These are phyloP conservation scores for Bombus waltoni DNA, from an alignment of 1,140 invertebrate species.

Conservation along the genomic window DNA sequence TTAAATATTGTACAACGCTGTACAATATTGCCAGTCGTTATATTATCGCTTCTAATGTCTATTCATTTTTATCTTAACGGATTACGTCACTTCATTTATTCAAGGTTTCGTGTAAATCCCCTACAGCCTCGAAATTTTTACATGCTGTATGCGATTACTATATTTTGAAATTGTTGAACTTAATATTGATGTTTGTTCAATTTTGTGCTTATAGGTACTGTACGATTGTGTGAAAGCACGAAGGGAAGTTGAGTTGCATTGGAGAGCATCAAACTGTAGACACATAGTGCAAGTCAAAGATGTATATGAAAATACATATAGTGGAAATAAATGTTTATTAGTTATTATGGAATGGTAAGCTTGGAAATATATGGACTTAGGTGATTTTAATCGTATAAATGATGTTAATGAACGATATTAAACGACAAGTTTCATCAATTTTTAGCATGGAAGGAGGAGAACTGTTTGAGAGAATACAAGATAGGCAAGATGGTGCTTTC, in stretches of 20 bases:
- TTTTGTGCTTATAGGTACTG: slow-evolving; percentile 87
- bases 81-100: slow-evolving; percentile 27
- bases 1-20: not conserved
- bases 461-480: slow-evolving; percentile 97
- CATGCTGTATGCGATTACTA: not conserved
- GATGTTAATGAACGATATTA: not conserved
- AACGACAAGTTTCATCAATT: slow-evolving; percentile 18
- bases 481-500: slow-evolving; percentile 95
- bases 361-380: not conserved
- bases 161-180: not conserved
- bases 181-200: not conserved
- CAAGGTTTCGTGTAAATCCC: not conserved
- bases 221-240: slow-evolving; percentile 95
- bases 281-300: slow-evolving; percentile 96
- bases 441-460: slow-evolving; percentile 97
- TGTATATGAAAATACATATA: slow-evolving; percentile 98
- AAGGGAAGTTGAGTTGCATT: slow-evolving; percentile 97
- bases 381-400: not conserved
- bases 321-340: slow-evolving; percentile 94
- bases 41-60: slow-evolving; percentile 10
- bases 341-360: slow-evolving; percentile 98
- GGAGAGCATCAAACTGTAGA: slow-evolving; percentile 93
- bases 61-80: slow-evolving; percentile 10
- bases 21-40: not conserved
- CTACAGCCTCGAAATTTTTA: not conserved